A percentile compares a stretch with the other conserved stretches of the same genome.
Evolutionary conservation across 2,888 invertebrate genomes (phyloP).

Genomic region (Troides helena): DNA sequence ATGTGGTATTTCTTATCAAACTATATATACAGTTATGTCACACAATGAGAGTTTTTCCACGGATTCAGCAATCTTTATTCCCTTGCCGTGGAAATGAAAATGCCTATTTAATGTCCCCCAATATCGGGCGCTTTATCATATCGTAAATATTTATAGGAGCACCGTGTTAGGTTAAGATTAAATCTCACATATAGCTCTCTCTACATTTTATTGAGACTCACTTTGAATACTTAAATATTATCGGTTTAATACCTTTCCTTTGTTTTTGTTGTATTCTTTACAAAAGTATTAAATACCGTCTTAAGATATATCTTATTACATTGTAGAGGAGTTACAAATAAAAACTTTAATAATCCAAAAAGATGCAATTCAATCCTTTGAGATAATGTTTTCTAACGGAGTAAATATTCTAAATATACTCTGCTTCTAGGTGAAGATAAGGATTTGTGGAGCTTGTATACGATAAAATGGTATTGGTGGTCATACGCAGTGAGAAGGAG

Average conservation of each 20-base stretch:
- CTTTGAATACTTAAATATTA: slow-evolving; percentile 7
- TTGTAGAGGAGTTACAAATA: too few relatives aligned
- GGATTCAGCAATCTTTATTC: slow-evolving; percentile 19
- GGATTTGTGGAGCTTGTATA: too few relatives aligned
- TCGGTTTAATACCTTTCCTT: neutral
- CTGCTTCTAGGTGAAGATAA: too few relatives aligned
- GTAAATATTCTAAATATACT: too few relatives aligned
- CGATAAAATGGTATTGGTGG: too few relatives aligned
- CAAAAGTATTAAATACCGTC: neutral
- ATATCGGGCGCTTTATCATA: slow-evolving; percentile 40
- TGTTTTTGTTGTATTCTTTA: neutral
- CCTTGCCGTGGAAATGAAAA: slow-evolving; percentile 28
- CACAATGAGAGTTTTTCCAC: neutral
- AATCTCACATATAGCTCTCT: slow-evolving; percentile 20
- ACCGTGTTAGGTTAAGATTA: slow-evolving; percentile 31
- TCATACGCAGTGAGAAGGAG: too few relatives aligned
- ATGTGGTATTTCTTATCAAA: neutral
- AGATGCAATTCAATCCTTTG: too few relatives aligned
- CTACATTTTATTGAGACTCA: slow-evolving; percentile 15
- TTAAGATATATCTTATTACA: too few relatives aligned
- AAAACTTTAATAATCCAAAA: too few relatives aligned
- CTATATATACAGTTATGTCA: neutral
- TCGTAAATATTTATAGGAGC: slow-evolving; percentile 43
- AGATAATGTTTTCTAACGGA: too few relatives aligned
- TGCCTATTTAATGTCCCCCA: slow-evolving; percentile 36